Base-by-base conservation (phyloP, 1,140 invertebrate species). In the Brachionus asplanchnoidis region DNA sequence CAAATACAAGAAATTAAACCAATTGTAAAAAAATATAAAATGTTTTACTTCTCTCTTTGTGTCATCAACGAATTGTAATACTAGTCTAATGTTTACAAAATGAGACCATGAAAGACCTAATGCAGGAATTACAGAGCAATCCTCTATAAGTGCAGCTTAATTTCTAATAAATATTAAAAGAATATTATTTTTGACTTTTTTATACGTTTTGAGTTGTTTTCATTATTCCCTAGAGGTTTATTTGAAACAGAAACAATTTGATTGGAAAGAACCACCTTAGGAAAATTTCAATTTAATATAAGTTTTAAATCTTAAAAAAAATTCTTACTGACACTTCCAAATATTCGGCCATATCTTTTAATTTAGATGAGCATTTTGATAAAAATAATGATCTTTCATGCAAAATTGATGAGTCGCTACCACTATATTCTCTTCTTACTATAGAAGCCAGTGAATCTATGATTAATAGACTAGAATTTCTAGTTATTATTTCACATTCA, bases 351-450 rank as follows among this genome's bases (percentile, higher is more conserved):
- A 77, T 26, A 14, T 20, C 4, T 32, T 77, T 77, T 14, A 77
- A 12, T 5, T 36, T 42, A 4, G 73, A 20, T 9, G 73, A 77
- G 12, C 7, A 26, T 26, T 77, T 77, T 9, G 73, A 77, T n/a
- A 77, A 77, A 77, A 77, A 77, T 28, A 77, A 26, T 50, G 73
- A 77, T 14, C 73, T 46, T 26, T 77, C 73, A 50, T 77, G 46
- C n/a, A 77, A 77, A 23, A 77, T 26, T 77, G 44, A 20, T 12
- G 73, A 50, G 32, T 77, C 73, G 6, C 6, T 77, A 2, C 73
- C 73, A 7, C 9, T 23, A 50, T 44, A 77, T 32, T 77, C 73
- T 77, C 73, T 77, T 50, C 73, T 77, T 14, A 77, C 73, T 26
- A 77, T 77, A 23, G 73, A 77, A 12, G 73, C 73, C 26, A 77